Conservation (phyloP, 2,113 vertebrate genomes). For the Pterocles orientalis region DNA sequence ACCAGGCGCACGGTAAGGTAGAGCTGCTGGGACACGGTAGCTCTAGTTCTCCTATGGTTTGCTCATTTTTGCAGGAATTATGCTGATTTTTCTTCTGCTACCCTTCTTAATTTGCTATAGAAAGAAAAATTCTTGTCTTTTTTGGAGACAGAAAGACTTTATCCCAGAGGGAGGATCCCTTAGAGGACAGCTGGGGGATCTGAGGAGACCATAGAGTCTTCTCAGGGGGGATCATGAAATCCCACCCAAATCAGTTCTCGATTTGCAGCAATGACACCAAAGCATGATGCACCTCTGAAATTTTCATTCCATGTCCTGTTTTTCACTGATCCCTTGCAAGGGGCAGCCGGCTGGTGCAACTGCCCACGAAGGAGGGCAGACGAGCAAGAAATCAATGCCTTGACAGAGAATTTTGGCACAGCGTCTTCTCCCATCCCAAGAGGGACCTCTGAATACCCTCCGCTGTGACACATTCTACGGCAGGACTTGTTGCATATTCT, state of each 20-base stretch:
- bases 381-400: neutral
- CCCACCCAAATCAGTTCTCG: neutral
- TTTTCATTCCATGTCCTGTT: neutral
- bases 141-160: neutral
- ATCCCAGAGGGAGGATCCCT: neutral
- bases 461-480: fast-evolving
- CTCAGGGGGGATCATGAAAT: neutral
- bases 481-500: conserved; percentile 58
- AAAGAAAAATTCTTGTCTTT: neutral
- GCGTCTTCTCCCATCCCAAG: neutral
- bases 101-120: neutral
- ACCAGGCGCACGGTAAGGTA: neutral
- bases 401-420: neutral
- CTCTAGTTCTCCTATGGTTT: neutral
- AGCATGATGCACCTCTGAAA: neutral
- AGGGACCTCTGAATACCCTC: neutral
- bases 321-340: neutral
- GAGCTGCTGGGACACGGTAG: neutral
- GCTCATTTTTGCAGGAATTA: conserved; percentile 9
- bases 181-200: neutral
- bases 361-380: neutral
- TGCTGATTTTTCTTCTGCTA: neutral
- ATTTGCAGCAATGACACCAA: neutral
- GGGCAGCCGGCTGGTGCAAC: neutral
- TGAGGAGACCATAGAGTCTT: neutral